Evolutionary conservation across 92 coral and sea anemone species (phyloP), one percentile per base, ranked within the genome.

Genomic region (Parazoanthus atlanticus): DNA sequence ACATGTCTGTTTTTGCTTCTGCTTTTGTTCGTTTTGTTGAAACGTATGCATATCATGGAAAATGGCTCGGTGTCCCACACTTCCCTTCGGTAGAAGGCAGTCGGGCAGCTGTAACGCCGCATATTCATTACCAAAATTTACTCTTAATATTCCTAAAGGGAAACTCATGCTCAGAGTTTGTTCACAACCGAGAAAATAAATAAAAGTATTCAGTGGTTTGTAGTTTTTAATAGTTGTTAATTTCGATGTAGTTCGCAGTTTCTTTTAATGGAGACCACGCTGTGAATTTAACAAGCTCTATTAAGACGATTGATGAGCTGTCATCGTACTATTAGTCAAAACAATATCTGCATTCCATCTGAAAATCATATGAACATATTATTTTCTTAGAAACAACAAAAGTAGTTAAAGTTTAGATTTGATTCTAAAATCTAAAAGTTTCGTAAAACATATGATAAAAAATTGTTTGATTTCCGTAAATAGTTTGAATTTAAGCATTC

Each of bases 221-320:
- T 43, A 80, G 85, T 52, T 56, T 80, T 80, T 33, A 28, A 38
- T 81, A 56, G 71, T 81, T 81, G 70, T 81, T 81, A 47, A 47
- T 81, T 81, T 65, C 32, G 31, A 16, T 49, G 67, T 19, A 56
- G 41, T 80, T 30, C 84, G n/a, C 40, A 17, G 69, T 80, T 29
- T 49, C 40, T 29, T 6, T 23, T 32, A 81, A 61, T 81, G 49
- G 38, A 81, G 31, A 32, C 15, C 85, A 58, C 52, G 85, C 74
- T 61, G 74, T 19, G 85, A 34, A 56, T 38, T 81, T 81, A 81
- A 81, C 43, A 81, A 81, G 70, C 25, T 61, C 47, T 36, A 30
- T 81, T 4, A 61, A 36, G 49, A 23, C 49, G 47, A 56, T 61
- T 81, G 73, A 81, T 34, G 47, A 23, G 32, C 15, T 61, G 71